These are phyloP conservation scores for Ptychobarbus kaznakovi DNA, from an alignment of 2,797 vertebrate species.

Conservation along the genomic window DNA sequence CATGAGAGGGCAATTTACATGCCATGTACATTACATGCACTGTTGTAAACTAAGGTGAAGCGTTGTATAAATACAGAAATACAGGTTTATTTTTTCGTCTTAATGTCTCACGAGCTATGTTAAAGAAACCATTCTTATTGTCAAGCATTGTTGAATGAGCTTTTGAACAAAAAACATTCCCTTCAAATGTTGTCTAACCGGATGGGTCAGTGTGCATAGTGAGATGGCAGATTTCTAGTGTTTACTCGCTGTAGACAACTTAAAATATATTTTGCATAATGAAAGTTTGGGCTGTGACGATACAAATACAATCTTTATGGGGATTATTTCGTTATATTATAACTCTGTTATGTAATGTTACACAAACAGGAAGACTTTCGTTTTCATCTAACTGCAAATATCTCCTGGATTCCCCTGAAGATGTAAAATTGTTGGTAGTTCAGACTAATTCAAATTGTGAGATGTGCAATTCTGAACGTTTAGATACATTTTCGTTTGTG, in stretches of 20 bases:
- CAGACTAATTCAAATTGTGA: background rate
- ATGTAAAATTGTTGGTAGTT: background rate
- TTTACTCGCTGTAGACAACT: background rate
- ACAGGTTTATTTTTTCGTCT: background rate
- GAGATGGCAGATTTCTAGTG: background rate
- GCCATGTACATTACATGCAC: background rate
- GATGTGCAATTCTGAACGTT: background rate
- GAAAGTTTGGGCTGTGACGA: background rate
- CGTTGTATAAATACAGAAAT: background rate
- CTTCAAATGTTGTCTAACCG: slow-evolving; percentile 16
- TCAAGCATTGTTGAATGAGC: background rate
- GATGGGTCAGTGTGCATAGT: background rate
- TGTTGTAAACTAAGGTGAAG: background rate
- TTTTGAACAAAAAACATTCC: background rate
- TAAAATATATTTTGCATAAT: background rate
- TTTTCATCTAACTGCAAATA: background rate
- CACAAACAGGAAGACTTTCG: background rate
- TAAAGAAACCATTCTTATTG: background rate
- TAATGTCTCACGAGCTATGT: background rate
- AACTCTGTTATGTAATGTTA: background rate
- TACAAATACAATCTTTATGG: background rate
- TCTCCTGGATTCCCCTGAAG: background rate
- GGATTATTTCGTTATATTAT: background rate
- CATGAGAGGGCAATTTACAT: background rate
- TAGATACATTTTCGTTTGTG: background rate